Base-by-base conservation (phyloP, 1,140 invertebrate genomes). In the Lordiphosa mommai region DNA sequence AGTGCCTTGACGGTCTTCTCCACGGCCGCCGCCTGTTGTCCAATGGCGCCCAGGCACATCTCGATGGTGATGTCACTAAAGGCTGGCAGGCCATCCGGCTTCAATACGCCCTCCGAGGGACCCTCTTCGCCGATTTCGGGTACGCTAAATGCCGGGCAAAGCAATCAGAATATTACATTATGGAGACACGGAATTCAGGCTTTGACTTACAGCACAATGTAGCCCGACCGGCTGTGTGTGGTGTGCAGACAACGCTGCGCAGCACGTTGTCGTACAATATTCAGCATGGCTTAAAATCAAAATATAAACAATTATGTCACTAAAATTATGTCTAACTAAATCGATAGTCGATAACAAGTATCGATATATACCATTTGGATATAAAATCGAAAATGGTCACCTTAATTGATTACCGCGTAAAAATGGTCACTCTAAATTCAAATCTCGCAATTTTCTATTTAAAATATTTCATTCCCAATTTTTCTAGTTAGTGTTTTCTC, bases 71-170 rank as follows among this genome's bases (percentile, higher is more conserved):
- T 90, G 64, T 92, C 91, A 76, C 92, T 94, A 84, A 96, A 97
- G 74, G 95, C 92, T 38, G 96, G 96, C 33, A 95, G 90, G 3
- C 93, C 93, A 88, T 93, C 91, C 30, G 92, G 91, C 60, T 93
- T 92, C 0, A 97, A 77, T n/a, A 97, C 86, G 13, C 93, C 91
- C 90, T 95, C 95, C 69, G 93, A 92, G 4, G 90, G 90, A 34
- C 92, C 91, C 79, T 97, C 95, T 85, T 95, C 93, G 4, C 96
- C 96, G 40, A 97, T 94, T 92, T 98, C 96, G 36, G 97, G 97
- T 51, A 98, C 92, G 64, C 96, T 98, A 6, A 5, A 56, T 29
- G 23, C 6, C 20, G 16, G 14, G n/a, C 9, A 23, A 38, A 23
- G 5, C 4, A n/a, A 40, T 4, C 1, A 37, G 52, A 13, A 43